Base-by-base conservation (phyloP, 2,113 vertebrate genomes). In the Rhinoptilus africanus region DNA sequence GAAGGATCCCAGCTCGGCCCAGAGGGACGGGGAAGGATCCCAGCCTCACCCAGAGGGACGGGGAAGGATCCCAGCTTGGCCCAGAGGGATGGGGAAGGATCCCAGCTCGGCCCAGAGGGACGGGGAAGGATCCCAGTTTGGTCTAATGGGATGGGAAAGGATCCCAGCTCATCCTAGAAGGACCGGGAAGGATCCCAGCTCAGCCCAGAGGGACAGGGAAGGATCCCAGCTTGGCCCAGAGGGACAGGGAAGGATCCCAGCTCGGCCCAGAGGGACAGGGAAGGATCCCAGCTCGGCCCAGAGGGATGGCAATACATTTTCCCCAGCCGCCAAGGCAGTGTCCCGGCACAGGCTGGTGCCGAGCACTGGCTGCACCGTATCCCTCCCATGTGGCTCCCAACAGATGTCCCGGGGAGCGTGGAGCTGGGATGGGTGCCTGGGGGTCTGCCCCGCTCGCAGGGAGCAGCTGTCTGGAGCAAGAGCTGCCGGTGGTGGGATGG, bases 261-360 rank as follows among this genome's bases (percentile, higher is more conserved):
- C 14, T 12, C 24, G 60, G 10, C 21, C 28, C 51, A 57, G 9
- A 1, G 22, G 39, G 12, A 59, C 6, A 4, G 5, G 13, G 45
- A 84, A 56, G 35, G 16, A 77, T 19, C 27, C 47, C 20, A 18
- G 50, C 17, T n/a, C 39, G 84, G 18, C 9, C 26, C 37, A 28
- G 1, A 14, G 13, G 16, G 8, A 4, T 0, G 3, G 8, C 41
- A 88, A 63, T 16, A 54, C 2, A 2, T 45, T 5, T 67, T 68
- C n/a, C 47, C 62, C 43, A 62, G 1, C 4, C 4, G 5, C 62
- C 10, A 0, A 50, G 28, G 59, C 64, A 92, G 50, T 0, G 2
- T 50, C 47, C 24, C 14, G 12, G 37, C 32, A 43, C 41, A 64
- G 51, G 34, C 19, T 75, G 86, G 43, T 0, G 0, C 43, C 3